Conservation (phyloP, 2,888 invertebrate genomes). For the Neuroscelio doddi region DNA sequence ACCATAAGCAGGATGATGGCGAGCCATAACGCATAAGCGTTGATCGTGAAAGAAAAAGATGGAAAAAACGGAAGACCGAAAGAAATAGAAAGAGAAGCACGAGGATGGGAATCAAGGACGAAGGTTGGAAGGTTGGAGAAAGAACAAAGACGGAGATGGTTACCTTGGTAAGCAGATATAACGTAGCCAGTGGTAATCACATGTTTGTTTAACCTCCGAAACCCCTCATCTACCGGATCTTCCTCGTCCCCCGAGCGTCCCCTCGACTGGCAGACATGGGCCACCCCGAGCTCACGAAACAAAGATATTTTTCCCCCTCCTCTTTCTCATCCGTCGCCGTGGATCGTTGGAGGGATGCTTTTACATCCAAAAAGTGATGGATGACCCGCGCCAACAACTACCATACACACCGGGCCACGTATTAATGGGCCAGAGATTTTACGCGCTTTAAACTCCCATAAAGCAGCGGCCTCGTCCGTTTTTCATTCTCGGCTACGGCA, state of each 20-base stretch:
- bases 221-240: conserved; percentile 68
- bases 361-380: conserved; percentile 60
- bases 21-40: conserved; percentile 47
- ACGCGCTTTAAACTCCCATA: conserved; percentile 66
- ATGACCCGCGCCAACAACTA: conserved; percentile 60
- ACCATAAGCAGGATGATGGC: conserved; percentile 45
- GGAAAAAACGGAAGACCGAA: conserved; percentile 35
- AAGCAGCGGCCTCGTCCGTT: conserved; percentile 46
- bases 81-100: conserved; percentile 12
- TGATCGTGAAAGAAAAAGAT: conserved; percentile 41
- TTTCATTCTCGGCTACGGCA: no score
- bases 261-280: conserved; percentile 58
- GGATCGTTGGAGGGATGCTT: conserved; percentile 33
- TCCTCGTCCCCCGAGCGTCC: conserved; percentile 55
- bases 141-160: conserved; percentile 33
- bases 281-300: conserved; percentile 63
- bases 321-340: conserved; percentile 2
- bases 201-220: conserved; percentile 72
- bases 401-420: conserved; percentile 47
- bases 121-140: conserved; percentile 45
- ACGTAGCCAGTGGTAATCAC: conserved; percentile 72
- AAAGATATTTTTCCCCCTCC: conserved; percentile 32
- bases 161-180: conserved; percentile 68
- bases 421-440: conserved; percentile 68
- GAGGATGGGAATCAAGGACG: conserved; percentile 41